Evolutionary conservation across 2,113 vertebrate species (phyloP).

Genomic region (Tringa solitaria): DNA sequence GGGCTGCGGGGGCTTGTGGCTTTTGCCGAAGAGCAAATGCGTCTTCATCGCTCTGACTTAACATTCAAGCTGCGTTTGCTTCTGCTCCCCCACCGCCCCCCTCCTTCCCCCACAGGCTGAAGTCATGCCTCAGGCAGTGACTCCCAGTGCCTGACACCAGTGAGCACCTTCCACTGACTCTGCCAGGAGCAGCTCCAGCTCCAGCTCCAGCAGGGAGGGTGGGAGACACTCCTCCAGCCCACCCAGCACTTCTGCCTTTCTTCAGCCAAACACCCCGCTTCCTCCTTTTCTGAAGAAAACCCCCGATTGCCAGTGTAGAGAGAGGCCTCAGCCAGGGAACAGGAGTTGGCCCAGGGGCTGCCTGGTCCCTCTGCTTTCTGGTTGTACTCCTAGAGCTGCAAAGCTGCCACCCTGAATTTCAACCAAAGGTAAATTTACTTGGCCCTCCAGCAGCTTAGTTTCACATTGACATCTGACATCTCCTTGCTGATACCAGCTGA

Average conservation of each 20-base stretch:
- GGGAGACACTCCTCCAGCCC: not conserved
- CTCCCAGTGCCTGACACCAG: not conserved
- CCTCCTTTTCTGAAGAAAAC: not conserved
- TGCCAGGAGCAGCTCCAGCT: not conserved
- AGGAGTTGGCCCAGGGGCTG: not conserved
- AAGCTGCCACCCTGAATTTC: not conserved
- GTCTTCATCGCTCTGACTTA: not conserved
- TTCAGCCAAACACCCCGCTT: not conserved
- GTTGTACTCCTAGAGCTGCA: not conserved
- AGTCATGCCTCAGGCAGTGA: constrained; percentile 3
- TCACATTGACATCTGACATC: not conserved
- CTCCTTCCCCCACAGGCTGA: not conserved
- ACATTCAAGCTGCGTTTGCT: not conserved
- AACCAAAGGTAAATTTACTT: not conserved
- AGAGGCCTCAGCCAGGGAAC: not conserved
- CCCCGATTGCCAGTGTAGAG: not conserved
- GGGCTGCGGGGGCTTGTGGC: not conserved
- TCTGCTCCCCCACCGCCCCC: not conserved
- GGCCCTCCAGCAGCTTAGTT: not conserved
- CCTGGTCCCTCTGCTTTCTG: not conserved
- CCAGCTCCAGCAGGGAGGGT: not conserved
- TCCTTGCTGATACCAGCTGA: not conserved
- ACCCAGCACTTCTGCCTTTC: not conserved
- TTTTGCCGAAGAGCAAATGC: not conserved
- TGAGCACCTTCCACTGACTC: not conserved